Percentiles rank a stretch among this genome's conserved stretches.
phyloP scores from a whole-genome alignment of 2,888 invertebrate genomes.

The Agonopterix subpropinquella region DNA sequence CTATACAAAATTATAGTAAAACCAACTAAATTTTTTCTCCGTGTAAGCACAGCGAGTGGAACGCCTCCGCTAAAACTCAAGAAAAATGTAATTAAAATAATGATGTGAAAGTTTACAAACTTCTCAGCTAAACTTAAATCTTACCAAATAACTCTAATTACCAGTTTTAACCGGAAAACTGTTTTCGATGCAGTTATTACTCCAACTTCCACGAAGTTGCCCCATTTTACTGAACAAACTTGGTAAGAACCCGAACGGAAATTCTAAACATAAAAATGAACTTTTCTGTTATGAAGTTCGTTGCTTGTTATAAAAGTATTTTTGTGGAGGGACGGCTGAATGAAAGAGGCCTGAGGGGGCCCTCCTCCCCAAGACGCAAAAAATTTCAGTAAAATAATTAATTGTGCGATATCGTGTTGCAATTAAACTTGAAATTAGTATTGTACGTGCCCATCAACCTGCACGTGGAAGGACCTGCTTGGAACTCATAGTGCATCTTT shows the following conservation, averaged over 20 bases:
- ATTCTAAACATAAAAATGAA: constrained; percentile 23
- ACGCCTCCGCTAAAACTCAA: too few relatives aligned
- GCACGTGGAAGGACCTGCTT: too few relatives aligned
- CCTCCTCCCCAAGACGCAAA: too few relatives aligned
- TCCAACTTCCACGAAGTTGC: constrained; percentile 8
- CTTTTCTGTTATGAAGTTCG: constrained; percentile 16
- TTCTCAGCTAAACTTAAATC: constrained; percentile 8
- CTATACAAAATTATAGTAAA: too few relatives aligned
- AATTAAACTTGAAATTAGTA: too few relatives aligned
- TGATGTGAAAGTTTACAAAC: constrained; percentile 8
- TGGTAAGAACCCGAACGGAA: constrained; percentile 15
- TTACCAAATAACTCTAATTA: constrained; percentile 21
- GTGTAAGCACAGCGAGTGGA: too few relatives aligned
- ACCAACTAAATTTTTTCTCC: too few relatives aligned
- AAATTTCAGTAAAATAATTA: too few relatives aligned
- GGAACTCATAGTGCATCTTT: too few relatives aligned
- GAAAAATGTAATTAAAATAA: constrained; percentile 1
- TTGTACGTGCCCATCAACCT: too few relatives aligned
- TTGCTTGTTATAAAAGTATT: constrained; percentile 11
- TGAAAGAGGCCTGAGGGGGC: not conserved
- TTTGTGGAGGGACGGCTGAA: constrained; percentile 1
- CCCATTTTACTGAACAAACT: constrained; percentile 13
- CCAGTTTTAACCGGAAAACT: constrained; percentile 18
- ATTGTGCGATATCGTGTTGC: too few relatives aligned
- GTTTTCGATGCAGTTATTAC: constrained; percentile 18